phyloP scores from a whole-genome alignment of 2,797 vertebrate genomes.

The Sebastes jordani region DNA sequence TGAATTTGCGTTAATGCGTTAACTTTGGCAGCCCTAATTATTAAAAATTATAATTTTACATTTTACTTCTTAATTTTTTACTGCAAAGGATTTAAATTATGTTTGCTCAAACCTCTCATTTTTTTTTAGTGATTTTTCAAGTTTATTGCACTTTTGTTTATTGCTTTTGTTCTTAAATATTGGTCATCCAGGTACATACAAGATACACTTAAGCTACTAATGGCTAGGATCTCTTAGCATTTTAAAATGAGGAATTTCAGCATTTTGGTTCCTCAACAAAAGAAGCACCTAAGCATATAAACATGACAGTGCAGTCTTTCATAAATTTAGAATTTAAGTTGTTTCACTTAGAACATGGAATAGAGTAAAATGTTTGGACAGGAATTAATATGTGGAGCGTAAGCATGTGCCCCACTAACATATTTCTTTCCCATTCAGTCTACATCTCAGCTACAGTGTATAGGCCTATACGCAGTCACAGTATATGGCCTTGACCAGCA shows the following conservation, averaged over 20 bases:
- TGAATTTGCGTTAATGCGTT: too few relatives aligned
- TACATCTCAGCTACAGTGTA: not conserved
- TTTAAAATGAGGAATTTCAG: not conserved
- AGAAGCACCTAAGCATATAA: not conserved
- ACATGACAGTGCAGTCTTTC: not conserved
- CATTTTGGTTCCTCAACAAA: not conserved
- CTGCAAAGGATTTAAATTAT: not conserved
- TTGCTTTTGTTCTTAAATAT: not conserved
- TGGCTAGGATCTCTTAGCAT: not conserved
- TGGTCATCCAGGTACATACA: not conserved
- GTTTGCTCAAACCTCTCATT: not conserved
- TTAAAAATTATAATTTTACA: not conserved
- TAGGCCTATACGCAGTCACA: not conserved
- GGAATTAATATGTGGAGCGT: not conserved
- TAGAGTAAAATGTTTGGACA: not conserved
- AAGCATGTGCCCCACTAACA: not conserved
- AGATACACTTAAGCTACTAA: not conserved
- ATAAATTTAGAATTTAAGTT: not conserved
- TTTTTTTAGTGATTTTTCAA: not conserved
- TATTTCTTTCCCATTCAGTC: not conserved
- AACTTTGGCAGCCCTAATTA: too few relatives aligned
- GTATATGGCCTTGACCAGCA: conserved; percentile 15
- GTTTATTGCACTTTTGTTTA: not conserved
- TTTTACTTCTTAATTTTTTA: not conserved
- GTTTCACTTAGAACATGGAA: not conserved